These are phyloP conservation scores for Colistium nudipinnis DNA, from an alignment of 2,113 vertebrate genomes.

Conservation along the genomic window DNA sequence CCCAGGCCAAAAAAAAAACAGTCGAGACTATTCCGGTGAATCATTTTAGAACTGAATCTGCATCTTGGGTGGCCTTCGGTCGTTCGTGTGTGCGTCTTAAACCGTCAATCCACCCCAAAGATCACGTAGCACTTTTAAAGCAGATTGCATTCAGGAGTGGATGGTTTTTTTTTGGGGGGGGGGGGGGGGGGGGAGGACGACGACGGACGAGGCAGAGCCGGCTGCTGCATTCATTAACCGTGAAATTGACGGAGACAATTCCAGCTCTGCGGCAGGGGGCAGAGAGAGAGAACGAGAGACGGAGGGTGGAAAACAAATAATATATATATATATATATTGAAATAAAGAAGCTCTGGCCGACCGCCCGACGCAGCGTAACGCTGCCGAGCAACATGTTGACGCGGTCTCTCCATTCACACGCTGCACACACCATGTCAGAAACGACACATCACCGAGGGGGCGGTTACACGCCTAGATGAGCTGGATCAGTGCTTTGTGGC, in stretches of 20 bases:
- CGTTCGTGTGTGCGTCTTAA: background rate
- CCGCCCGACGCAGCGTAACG: constrained; percentile 45
- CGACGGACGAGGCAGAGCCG: constrained; percentile 39
- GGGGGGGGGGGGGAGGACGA: background rate
- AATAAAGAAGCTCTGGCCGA: constrained; percentile 48
- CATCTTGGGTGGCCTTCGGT: background rate
- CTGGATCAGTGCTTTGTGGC: too few relatives aligned
- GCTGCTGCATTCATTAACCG: constrained; percentile 76
- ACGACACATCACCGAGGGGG: background rate
- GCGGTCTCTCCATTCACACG: constrained; percentile 33
- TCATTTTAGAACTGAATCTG: background rate
- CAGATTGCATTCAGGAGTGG: constrained; percentile 7
- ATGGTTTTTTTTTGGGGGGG: background rate
- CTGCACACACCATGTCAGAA: background rate
- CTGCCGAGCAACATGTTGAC: constrained; percentile 74
- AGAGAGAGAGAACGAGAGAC: background rate
- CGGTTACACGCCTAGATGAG: too few relatives aligned
- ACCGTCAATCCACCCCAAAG: background rate
- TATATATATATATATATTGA: too few relatives aligned
- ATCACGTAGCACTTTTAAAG: background rate
- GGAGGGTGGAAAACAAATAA: too few relatives aligned
- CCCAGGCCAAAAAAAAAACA: background rate
- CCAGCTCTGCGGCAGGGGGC: constrained; percentile 74
- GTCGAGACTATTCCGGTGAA: background rate
- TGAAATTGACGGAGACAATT: constrained; percentile 65